Evolutionary conservation across 2,113 vertebrate genomes (phyloP).

Genomic region (Cyanoderma ruficeps): DNA sequence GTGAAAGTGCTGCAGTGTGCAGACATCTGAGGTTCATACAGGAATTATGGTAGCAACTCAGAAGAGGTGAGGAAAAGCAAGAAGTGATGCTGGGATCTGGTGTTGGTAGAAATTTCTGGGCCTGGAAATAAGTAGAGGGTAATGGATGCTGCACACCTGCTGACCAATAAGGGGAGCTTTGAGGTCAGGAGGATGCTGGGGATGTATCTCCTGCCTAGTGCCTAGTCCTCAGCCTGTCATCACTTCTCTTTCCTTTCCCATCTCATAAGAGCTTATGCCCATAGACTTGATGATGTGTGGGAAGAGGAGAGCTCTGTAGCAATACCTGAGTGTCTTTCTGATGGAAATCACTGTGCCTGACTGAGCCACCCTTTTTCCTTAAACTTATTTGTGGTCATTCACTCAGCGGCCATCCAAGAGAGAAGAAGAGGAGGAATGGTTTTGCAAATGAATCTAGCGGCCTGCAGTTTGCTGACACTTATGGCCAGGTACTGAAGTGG

Average conservation of each 20-base stretch:
- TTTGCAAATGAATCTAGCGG: background rate
- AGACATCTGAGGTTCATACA: rapidly evolving
- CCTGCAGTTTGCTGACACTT: background rate
- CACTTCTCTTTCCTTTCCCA: background rate
- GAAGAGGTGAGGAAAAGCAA: background rate
- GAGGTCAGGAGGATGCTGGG: background rate
- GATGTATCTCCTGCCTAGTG: background rate
- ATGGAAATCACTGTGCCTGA: background rate
- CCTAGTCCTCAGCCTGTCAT: background rate
- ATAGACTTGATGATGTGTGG: background rate
- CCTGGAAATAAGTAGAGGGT: background rate
- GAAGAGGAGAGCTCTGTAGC: background rate
- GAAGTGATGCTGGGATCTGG: background rate
- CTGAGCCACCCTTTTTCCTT: background rate
- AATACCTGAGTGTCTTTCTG: background rate
- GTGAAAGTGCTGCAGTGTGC: background rate
- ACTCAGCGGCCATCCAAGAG: background rate
- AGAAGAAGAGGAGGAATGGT: background rate
- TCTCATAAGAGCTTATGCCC: background rate
- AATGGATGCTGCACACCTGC: background rate
- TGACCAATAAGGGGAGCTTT: background rate
- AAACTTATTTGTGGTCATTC: background rate
- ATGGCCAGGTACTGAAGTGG: background rate
- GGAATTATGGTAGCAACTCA: background rate
- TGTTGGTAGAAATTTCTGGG: background rate